Conservation (phyloP, 2,113 vertebrate species). For the Prunella himalayana region DNA sequence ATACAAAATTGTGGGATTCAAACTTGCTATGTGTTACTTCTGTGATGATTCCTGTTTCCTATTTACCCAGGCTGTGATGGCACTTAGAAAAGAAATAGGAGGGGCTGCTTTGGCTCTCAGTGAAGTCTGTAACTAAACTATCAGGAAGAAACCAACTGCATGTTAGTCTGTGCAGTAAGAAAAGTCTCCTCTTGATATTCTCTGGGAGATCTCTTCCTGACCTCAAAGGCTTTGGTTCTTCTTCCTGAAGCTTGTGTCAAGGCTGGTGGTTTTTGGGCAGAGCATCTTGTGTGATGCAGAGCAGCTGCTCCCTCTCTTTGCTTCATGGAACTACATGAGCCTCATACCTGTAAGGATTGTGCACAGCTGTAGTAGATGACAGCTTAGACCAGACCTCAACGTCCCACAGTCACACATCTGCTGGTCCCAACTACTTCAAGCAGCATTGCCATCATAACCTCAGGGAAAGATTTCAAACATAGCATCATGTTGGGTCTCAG, state of each 20-base stretch:
- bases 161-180: not conserved
- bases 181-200: not conserved
- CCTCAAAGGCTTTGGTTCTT: not conserved
- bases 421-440: not conserved
- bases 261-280: not conserved
- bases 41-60: fast-evolving
- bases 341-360: not conserved
- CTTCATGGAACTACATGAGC: not conserved
- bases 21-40: not conserved
- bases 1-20: not conserved
- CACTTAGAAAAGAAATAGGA: not conserved
- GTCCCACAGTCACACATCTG: not conserved
- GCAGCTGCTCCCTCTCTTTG: not conserved
- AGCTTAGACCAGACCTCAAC: not conserved
- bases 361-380: not conserved
- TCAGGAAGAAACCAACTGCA: not conserved
- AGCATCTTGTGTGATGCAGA: not conserved
- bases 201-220: not conserved
- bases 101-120: not conserved
- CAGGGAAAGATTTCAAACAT: not conserved
- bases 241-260: fast-evolving
- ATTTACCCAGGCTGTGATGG: not conserved
- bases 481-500: not conserved
- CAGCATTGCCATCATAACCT: not conserved
- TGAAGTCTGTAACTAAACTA: not conserved